These are phyloP conservation scores for Malachius bipustulatus DNA, from an alignment of 2,888 invertebrate genomes.

Conservation along the genomic window DNA sequence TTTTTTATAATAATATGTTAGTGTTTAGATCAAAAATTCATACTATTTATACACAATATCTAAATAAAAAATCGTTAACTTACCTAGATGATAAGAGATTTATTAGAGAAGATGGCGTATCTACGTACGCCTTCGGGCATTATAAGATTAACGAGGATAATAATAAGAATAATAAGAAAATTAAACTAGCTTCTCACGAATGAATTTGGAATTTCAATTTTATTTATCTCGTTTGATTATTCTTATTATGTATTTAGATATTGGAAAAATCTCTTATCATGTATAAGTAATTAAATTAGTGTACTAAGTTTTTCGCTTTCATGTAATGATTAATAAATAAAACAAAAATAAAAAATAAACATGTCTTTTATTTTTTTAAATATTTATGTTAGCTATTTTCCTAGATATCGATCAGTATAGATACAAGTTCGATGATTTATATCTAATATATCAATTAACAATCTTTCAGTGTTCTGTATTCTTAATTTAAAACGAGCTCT, in stretches of 20 bases:
- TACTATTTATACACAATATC: neutral
- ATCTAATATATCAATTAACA: no score
- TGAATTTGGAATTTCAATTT: conserved; percentile 1
- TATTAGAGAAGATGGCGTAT: neutral
- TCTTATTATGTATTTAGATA: neutral
- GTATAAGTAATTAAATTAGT: no score
- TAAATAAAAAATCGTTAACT: neutral
- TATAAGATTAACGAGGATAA: conserved; percentile 1
- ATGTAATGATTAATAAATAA: no score
- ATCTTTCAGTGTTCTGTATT: no score
- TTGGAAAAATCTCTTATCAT: neutral
- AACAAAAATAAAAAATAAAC: no score
- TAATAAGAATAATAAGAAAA: neutral
- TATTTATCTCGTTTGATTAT: neutral
- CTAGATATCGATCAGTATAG: no score
- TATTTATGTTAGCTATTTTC: no score
- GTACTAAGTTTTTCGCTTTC: no score
- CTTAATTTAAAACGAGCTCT: no score
- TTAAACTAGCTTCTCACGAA: neutral
- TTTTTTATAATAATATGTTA: conserved; percentile 2
- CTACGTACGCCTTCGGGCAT: neutral
- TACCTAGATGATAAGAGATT: conserved; percentile 1
- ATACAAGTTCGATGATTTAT: no score
- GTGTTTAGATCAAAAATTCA: neutral
- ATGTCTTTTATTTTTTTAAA: no score